These are phyloP conservation scores for Drosophila conformis DNA, from an alignment of 2,888 invertebrate genomes.

Conservation along the genomic window DNA sequence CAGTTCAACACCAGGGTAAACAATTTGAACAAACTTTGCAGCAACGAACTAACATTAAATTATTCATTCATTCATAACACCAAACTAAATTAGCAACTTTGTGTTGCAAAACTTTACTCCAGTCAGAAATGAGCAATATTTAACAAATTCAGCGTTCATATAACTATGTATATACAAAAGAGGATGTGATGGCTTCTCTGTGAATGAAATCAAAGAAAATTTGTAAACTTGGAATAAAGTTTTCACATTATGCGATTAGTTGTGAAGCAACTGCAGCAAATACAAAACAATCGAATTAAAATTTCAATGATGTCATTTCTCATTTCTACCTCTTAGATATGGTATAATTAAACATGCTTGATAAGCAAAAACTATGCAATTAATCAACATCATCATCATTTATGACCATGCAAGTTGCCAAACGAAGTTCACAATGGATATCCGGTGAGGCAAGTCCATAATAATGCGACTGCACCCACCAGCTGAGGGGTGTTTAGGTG, in stretches of 20 bases:
- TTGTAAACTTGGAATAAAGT: neutral
- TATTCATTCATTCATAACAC: slow-evolving; percentile 57
- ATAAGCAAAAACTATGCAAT: slow-evolving; percentile 47
- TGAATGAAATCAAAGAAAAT: slow-evolving; percentile 7
- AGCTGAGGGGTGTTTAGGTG: neutral
- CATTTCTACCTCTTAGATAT: neutral
- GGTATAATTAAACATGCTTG: slow-evolving; percentile 58
- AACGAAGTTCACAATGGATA: slow-evolving; percentile 9
- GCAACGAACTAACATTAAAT: slow-evolving; percentile 36
- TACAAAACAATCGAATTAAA: neutral
- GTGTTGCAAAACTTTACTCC: slow-evolving; percentile 31
- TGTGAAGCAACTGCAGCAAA: neutral
- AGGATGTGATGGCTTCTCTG: neutral
- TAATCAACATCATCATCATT: slow-evolving; percentile 62
- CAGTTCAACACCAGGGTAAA: slow-evolving; percentile 29
- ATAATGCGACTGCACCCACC: neutral
- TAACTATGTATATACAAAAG: neutral
- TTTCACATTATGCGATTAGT: neutral
- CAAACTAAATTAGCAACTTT: slow-evolving; percentile 48
- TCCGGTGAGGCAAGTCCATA: slow-evolving; percentile 1
- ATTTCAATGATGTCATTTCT: neutral
- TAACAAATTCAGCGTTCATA: slow-evolving; percentile 10
- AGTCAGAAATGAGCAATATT: slow-evolving; percentile 8
- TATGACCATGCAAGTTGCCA: slow-evolving; percentile 39
- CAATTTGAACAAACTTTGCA: slow-evolving; percentile 39